Base-by-base conservation (phyloP, 1,140 invertebrate genomes). In the Mercenaria mercenaria region DNA sequence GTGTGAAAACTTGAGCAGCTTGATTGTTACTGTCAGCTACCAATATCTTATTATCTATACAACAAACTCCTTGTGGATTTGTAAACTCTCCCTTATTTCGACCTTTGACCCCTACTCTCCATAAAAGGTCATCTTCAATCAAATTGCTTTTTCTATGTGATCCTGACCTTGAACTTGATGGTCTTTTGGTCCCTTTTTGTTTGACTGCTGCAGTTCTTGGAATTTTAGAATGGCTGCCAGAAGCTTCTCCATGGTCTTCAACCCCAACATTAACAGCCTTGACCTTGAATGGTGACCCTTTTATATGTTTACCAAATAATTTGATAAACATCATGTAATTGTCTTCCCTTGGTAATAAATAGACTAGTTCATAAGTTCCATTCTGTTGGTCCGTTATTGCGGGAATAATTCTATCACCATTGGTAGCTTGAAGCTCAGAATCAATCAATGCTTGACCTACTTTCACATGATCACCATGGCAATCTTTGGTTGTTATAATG, bases 11-110 rank as follows among this genome's bases (percentile, higher is more conserved):
- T 92, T 97, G 97, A 2, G 97, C 95, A 89, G 96, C 96, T 93
- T 97, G 97, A 91, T 97, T 97, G 92, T 97, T 97, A 82, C 97
- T 97, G 91, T 97, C 97, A 8, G 97, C 96, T 13, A 97, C 96
- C 4, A 97, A 91, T 67, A 97, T 95, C 69, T 94, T 95, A 10
- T 96, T 96, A 81, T 96, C 95, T 26, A 92, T 77, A 85, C 91
- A 92, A 85, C 93, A 94, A 18, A 97, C 93, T 37, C 96, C 97
- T 94, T 97, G 97, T 32, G 97, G 97, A 94, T 97, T 97, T 23
- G 96, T 96, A 93, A 97, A 97, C 91, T 97, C 97, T 41, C 97
- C 97, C 89, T 96, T 95, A 64, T 96, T 96, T 50, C 97, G 93
- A 80, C 97, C 97, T 91, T 96, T 95, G 11, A 90, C 91, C 20